A percentile compares a stretch with the other conserved stretches of the same genome.
These are phyloP conservation scores for Chelidonichthys spinosus DNA, from an alignment of 2,797 vertebrate species.

Conservation along the genomic window DNA sequence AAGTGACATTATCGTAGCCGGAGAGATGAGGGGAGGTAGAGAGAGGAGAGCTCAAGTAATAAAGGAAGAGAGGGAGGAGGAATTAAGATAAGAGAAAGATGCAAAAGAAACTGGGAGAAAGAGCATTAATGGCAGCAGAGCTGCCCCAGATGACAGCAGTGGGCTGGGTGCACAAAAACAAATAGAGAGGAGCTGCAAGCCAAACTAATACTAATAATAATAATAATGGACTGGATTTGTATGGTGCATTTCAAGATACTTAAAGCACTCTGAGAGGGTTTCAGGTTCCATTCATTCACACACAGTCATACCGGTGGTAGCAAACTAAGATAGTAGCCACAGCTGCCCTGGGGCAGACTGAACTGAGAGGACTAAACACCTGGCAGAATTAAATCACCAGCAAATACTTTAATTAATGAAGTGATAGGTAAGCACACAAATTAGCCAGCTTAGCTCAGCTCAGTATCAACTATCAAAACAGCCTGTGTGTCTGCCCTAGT, in stretches of 20 bases:
- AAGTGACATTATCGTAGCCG: constrained; percentile 14
- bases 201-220: too few species aligned
- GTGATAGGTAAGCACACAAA: constrained; percentile 15
- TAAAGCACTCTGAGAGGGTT: too few species aligned
- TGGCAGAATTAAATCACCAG: constrained; percentile 13
- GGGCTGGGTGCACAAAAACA: constrained; percentile 27
- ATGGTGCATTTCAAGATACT: too few species aligned
- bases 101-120: neutral
- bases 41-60: constrained; percentile 9
- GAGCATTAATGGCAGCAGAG: too few species aligned
- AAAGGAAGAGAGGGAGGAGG: neutral
- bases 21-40: neutral
- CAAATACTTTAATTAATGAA: constrained; percentile 13
- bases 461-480: constrained; percentile 18
- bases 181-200: constrained; percentile 2
- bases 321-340: too few species aligned
- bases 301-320: too few species aligned
- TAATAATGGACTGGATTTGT: too few species aligned
- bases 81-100: neutral
- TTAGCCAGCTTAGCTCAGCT: neutral
- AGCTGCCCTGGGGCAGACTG: neutral
- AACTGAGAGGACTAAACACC: constrained; percentile 9
- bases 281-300: too few species aligned
- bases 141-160: constrained; percentile 20
- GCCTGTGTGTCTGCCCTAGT: neutral